Conservation (phyloP, 23 tunicate species). For the Halocynthia roretzi region DNA sequence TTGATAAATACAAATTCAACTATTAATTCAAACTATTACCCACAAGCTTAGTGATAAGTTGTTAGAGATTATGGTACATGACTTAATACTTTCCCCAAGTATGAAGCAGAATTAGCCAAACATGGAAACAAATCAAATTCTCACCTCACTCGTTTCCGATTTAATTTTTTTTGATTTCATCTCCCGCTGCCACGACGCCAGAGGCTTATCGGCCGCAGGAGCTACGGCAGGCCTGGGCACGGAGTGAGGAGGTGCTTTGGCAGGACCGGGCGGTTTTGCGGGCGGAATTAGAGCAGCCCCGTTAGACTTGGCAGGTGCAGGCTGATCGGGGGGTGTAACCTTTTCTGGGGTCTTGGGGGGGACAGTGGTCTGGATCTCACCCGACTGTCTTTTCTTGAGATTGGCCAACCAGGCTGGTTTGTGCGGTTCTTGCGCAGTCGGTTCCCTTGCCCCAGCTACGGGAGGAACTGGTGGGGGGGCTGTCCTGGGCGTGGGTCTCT, state of each 20-base stretch:
- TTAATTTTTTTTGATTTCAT: conserved; percentile 7
- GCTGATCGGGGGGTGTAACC: background rate
- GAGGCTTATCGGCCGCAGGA: conserved; percentile 17
- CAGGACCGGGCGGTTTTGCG: conserved; percentile 17
- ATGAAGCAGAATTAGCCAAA: background rate
- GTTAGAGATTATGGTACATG: no score
- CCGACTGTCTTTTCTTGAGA: conserved; percentile 37
- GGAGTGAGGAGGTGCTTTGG: conserved; percentile 22
- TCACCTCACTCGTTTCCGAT: conserved; percentile 3
- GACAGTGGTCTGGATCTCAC: background rate
- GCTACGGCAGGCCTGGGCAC: conserved; percentile 21
- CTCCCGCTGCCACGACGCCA: conserved; percentile 26
- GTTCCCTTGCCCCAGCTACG: conserved; percentile 27
- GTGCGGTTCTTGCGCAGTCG: conserved; percentile 25
- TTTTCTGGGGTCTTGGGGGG: conserved; percentile 5
- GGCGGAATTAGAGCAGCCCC: conserved; percentile 19
- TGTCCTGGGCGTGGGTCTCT: conserved; percentile 7
- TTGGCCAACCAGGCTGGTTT: conserved; percentile 55
- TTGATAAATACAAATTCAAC: no score
- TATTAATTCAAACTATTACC: no score
- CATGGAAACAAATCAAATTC: background rate
- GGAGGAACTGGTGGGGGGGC: conserved; percentile 12
- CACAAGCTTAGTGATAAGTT: no score
- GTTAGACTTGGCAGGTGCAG: conserved; percentile 13
- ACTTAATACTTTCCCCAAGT: background rate